These are phyloP conservation scores for Agrotis puta DNA, from an alignment of 2,888 invertebrate species.

Conservation along the genomic window DNA sequence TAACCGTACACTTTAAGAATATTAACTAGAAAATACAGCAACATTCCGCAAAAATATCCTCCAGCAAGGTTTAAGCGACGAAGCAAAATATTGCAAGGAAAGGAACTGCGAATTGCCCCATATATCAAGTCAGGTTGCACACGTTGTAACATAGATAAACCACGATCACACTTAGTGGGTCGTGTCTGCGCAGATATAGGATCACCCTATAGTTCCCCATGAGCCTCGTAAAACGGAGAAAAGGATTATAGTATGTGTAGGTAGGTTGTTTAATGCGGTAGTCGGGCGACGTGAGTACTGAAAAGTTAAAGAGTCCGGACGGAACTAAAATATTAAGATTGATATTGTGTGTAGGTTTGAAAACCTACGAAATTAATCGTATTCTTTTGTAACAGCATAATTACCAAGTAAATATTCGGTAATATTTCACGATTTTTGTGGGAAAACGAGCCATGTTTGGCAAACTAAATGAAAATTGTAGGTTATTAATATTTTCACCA, in stretches of 20 bases:
- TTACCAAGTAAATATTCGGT: no score
- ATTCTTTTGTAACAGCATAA: no score
- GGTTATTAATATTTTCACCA: no score
- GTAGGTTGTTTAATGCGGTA: slow-evolving; percentile 27
- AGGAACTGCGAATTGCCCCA: slow-evolving; percentile 35
- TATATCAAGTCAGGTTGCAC: slow-evolving; percentile 51
- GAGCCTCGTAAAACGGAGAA: slow-evolving; percentile 36
- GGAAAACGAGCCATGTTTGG: background rate
- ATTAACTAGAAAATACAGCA: slow-evolving; percentile 23
- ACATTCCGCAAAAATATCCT: slow-evolving; percentile 29
- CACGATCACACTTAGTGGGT: slow-evolving; percentile 54
- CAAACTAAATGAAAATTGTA: no score
- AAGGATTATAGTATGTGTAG: slow-evolving; percentile 32
- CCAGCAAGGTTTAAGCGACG: slow-evolving; percentile 22
- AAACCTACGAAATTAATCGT: background rate
- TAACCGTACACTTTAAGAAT: slow-evolving; percentile 14
- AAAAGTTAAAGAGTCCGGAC: slow-evolving; percentile 22
- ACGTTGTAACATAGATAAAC: slow-evolving; percentile 56
- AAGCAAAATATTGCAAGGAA: slow-evolving; percentile 48
- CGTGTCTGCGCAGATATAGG: slow-evolving; percentile 31
- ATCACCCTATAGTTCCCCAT: slow-evolving; percentile 38
- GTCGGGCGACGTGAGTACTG: slow-evolving; percentile 5
- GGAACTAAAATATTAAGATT: slow-evolving; percentile 29
- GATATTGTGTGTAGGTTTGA: background rate
- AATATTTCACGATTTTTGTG: background rate